These are phyloP conservation scores for Diploscapter pachys DNA, from an alignment of 1,140 invertebrate genomes.

Conservation along the genomic window DNA sequence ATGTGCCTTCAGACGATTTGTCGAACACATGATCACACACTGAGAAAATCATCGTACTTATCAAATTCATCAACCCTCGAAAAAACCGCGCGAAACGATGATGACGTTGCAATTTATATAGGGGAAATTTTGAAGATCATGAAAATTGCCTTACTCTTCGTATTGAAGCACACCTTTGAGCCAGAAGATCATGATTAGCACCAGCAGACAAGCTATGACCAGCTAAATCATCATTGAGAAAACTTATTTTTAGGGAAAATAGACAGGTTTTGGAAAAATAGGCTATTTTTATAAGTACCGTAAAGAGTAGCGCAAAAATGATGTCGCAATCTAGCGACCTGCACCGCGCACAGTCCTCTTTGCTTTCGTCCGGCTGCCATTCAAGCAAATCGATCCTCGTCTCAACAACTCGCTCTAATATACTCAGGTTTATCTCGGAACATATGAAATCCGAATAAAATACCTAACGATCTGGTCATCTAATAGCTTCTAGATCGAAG, in stretches of 20 bases:
- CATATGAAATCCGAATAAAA: no score
- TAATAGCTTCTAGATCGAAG: no score
- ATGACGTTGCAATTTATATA: no score
- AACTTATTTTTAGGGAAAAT: no score
- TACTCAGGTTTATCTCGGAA: conserved; percentile 1
- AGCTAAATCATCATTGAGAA: conserved; percentile 5
- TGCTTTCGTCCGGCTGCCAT: conserved; percentile 31
- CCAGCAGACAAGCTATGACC: conserved; percentile 49
- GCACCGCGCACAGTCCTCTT: conserved; percentile 53
- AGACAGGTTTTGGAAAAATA: no score
- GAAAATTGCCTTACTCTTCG: conserved; percentile 50
- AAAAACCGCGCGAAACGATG: neutral
- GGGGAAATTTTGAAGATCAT: neutral
- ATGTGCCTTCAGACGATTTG: neutral
- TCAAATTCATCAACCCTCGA: neutral
- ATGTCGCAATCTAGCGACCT: conserved; percentile 57
- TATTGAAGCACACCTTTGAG: conserved; percentile 54
- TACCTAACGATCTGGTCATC: no score
- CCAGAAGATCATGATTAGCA: conserved; percentile 58
- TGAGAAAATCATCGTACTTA: neutral
- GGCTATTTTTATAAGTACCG: neutral
- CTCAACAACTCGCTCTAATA: conserved; percentile 45
- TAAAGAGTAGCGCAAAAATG: conserved; percentile 57
- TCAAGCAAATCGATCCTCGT: conserved; percentile 46
- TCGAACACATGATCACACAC: neutral